Percentiles rank a stretch among this genome's conserved stretches.
phyloP scores from a whole-genome alignment of 2,888 invertebrate species.

The Cosmia trapezina region DNA sequence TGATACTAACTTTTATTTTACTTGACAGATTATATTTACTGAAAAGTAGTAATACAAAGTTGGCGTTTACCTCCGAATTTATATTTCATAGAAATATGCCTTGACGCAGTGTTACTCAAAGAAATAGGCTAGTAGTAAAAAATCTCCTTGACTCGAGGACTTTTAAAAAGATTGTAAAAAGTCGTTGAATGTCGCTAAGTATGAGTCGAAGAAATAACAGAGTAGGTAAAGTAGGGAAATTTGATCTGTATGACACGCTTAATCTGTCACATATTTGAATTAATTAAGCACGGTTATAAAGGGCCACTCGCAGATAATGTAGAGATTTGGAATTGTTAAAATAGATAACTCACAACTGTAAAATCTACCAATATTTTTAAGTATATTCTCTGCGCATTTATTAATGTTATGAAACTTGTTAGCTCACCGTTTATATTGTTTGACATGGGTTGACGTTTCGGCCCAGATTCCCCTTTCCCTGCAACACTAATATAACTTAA shows the following conservation, averaged over 20 bases:
- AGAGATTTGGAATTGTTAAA: neutral
- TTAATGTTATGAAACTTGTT: slow-evolving; percentile 66
- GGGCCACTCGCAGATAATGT: neutral
- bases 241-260: neutral
- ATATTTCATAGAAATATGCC: neutral
- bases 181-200: neutral
- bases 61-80: neutral
- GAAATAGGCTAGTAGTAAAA: neutral
- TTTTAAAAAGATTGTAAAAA: neutral
- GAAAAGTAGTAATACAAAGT: neutral
- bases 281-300: neutral
- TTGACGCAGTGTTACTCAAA: neutral
- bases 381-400: slow-evolving; percentile 30
- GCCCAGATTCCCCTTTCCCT: slow-evolving; percentile 44
- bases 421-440: slow-evolving; percentile 64
- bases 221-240: neutral
- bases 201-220: no score
- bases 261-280: slow-evolving; percentile 3
- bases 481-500: slow-evolving; percentile 54
- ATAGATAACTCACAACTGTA: neutral
- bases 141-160: neutral
- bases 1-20: neutral
- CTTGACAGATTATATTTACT: neutral
- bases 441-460: slow-evolving; percentile 70
- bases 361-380: slow-evolving; percentile 24